Percentiles rank a stretch among this genome's conserved stretches.
phyloP scores from a whole-genome alignment of 2,888 invertebrate species.

The Tenthredo amoena region DNA sequence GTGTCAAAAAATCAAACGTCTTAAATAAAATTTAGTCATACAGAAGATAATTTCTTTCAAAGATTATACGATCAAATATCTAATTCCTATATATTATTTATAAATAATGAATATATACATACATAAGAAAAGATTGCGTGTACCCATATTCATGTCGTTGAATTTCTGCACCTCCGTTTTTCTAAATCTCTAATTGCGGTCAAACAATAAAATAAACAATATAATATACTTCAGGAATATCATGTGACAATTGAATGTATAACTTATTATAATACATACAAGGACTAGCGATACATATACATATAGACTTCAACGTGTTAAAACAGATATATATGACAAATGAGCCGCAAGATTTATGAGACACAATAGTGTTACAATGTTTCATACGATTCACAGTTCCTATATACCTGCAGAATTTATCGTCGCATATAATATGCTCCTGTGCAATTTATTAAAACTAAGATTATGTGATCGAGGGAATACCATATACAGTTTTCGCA shows the following conservation, averaged over 20 bases:
- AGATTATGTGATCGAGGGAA: neutral
- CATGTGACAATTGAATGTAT: neutral
- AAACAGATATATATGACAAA: slow-evolving; percentile 9
- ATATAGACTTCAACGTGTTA: neutral
- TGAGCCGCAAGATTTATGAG: neutral
- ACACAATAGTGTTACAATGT: neutral
- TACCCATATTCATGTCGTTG: neutral
- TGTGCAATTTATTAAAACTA: neutral
- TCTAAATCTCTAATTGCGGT: neutral
- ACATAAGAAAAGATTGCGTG: no score
- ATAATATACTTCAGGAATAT: neutral
- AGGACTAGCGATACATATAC: neutral
- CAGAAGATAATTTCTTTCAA: no score
- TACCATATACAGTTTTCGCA: neutral
- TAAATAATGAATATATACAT: no score
- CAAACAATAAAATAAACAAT: neutral
- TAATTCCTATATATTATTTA: no score
- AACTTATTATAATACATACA: neutral
- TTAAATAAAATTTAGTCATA: no score
- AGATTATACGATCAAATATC: no score
- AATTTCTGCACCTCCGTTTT: neutral
- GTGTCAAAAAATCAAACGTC: no score
- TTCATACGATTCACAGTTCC: neutral
- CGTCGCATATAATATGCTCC: neutral
- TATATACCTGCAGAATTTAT: neutral